A percentile compares a stretch with the other conserved stretches of the same genome.
These are phyloP conservation scores for Ciconia nigra DNA, from an alignment of 2,797 vertebrate species.

Conservation along the genomic window DNA sequence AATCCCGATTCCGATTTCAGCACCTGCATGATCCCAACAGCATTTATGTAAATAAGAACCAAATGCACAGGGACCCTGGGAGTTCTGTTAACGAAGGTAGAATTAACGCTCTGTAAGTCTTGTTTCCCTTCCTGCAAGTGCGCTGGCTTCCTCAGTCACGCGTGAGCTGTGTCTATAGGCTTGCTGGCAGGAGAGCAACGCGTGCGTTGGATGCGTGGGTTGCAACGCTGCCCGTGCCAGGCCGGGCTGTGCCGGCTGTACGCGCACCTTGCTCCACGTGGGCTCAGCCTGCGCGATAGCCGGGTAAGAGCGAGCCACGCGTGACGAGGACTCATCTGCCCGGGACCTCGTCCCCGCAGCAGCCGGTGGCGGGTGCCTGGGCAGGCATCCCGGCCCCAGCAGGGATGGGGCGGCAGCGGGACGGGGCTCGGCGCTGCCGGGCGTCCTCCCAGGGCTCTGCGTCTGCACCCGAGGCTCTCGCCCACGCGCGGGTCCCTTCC, in stretches of 20 bases:
- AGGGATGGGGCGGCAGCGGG: not conserved
- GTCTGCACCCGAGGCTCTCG: not conserved
- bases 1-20: not conserved
- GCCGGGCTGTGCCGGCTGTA: not conserved
- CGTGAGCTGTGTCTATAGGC: rapidly evolving
- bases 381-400: no score
- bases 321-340: not conserved
- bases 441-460: not conserved
- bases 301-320: no score
- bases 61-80: not conserved
- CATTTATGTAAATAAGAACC: not conserved
- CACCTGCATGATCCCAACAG: not conserved
- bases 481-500: not conserved
- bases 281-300: not conserved
- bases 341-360: not conserved
- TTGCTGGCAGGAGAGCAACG: not conserved
- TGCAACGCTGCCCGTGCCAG: rapidly evolving
- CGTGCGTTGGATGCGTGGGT: rapidly evolving
- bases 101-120: not conserved
- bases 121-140: not conserved
- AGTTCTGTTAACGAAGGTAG: not conserved
- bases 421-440: not conserved
- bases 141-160: rapidly evolving
- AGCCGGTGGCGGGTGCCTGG: not conserved
- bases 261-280: rapidly evolving